phyloP scores from a whole-genome alignment of 1,140 invertebrate genomes.

The Drosophila dunni region DNA sequence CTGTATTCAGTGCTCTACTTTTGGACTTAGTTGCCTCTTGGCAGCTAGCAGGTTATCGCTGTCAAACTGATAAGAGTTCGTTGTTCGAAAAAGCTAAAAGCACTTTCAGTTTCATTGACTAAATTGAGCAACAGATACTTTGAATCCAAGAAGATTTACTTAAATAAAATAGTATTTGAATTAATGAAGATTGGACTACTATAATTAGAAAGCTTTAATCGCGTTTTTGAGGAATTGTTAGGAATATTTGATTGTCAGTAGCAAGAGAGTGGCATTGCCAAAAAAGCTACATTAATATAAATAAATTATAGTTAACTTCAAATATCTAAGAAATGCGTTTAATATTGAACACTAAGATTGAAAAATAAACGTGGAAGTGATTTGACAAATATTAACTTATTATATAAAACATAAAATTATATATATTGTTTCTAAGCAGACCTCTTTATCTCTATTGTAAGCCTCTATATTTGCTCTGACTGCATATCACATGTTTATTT shows the following conservation, averaged over 20 bases:
- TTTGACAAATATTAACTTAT: too few relatives aligned
- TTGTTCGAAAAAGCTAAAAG: slow-evolving; percentile 49
- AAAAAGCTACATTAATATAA: background rate
- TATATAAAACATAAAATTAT: too few relatives aligned
- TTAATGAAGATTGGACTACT: background rate
- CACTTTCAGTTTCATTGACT: slow-evolving; percentile 69
- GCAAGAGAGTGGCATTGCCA: too few relatives aligned
- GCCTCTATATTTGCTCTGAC: too few relatives aligned
- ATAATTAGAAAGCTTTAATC: background rate
- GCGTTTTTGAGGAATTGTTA: too few relatives aligned
- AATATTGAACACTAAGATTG: too few relatives aligned
- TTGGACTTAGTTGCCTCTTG: slow-evolving; percentile 57
- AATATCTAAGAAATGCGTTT: too few relatives aligned
- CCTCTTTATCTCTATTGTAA: too few relatives aligned
- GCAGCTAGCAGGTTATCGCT: slow-evolving; percentile 70
- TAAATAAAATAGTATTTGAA: background rate
- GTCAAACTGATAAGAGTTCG: slow-evolving; percentile 66
- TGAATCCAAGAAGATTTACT: slow-evolving; percentile 1
- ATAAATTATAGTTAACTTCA: background rate
- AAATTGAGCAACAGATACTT: slow-evolving; percentile 10
- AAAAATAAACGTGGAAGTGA: too few relatives aligned
- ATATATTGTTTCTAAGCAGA: too few relatives aligned
- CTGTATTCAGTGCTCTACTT: slow-evolving; percentile 64
- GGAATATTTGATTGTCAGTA: too few relatives aligned
- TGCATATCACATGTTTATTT: too few relatives aligned